Evolutionary conservation across 2,113 vertebrate genomes (phyloP).

Genomic region (Phaetusa simplex): DNA sequence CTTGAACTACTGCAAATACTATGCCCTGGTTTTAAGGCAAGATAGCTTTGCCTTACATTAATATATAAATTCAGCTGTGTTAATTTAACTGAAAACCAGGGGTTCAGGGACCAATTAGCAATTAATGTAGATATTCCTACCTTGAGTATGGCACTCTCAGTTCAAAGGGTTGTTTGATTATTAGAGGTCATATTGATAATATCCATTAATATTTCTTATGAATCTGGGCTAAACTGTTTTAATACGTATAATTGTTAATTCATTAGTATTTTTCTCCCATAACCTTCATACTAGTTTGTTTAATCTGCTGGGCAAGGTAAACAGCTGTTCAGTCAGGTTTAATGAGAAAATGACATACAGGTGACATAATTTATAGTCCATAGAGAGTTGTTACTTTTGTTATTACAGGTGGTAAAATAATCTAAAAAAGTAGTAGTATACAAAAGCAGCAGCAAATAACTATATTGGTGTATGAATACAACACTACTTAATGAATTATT

Average conservation of each 20-base stretch:
- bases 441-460: not conserved
- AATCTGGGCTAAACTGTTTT: not conserved
- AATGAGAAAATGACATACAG: not conserved
- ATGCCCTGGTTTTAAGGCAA: not conserved
- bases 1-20: not conserved
- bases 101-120: not conserved
- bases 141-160: not conserved
- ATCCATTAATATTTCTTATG: not conserved
- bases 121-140: not conserved
- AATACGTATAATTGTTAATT: not conserved
- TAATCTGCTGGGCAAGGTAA: not conserved
- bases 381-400: not conserved
- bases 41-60: not conserved
- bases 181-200: not conserved
- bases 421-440: not conserved
- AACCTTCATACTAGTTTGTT: not conserved
- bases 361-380: not conserved
- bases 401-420: not conserved
- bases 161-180: not conserved
- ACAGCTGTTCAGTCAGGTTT: not conserved
- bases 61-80: not conserved
- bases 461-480: not conserved
- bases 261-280: not conserved
- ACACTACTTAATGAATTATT: not conserved
- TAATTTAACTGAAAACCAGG: not conserved